Conservation (phyloP, 2,797 vertebrate genomes). For the Semaprochilodus insignis region DNA sequence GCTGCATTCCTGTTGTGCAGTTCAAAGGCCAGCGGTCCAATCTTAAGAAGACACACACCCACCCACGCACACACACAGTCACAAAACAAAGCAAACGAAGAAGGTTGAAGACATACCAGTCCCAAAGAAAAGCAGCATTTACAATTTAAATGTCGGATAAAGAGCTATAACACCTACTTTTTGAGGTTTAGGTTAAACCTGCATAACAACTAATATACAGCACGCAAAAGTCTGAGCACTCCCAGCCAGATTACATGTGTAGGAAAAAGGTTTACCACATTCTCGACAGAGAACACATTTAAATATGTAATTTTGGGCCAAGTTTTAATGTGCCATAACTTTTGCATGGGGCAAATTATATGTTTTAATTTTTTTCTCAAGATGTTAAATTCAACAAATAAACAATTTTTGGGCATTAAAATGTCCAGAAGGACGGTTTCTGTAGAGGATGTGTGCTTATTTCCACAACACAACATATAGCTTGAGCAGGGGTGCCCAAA, state of each 20-base stretch:
- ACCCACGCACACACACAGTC: conserved; percentile 30
- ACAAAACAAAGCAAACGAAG: conserved; percentile 38
- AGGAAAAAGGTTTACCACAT: too few relatives aligned
- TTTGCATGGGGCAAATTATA: too few relatives aligned
- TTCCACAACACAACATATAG: too few relatives aligned
- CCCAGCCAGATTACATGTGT: background rate
- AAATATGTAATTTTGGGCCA: too few relatives aligned
- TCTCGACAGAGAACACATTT: too few relatives aligned
- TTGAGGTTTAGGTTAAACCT: background rate
- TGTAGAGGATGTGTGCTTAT: too few relatives aligned
- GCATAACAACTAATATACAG: background rate
- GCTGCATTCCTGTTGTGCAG: conserved; percentile 79
- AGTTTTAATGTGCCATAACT: too few relatives aligned
- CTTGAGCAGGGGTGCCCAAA: too few relatives aligned
- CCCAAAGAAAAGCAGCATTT: background rate
- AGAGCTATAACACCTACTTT: background rate
- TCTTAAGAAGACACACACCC: conserved; percentile 31
- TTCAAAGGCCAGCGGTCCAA: conserved; percentile 72
- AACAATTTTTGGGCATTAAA: too few relatives aligned
- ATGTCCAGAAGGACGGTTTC: too few relatives aligned
- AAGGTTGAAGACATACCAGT: conserved; percentile 17
- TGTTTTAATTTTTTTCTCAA: too few relatives aligned
- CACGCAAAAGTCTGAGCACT: background rate
- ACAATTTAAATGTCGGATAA: background rate
- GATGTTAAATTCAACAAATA: too few relatives aligned